phyloP scores from a whole-genome alignment of 2,113 vertebrate species.

The Lota lota region DNA sequence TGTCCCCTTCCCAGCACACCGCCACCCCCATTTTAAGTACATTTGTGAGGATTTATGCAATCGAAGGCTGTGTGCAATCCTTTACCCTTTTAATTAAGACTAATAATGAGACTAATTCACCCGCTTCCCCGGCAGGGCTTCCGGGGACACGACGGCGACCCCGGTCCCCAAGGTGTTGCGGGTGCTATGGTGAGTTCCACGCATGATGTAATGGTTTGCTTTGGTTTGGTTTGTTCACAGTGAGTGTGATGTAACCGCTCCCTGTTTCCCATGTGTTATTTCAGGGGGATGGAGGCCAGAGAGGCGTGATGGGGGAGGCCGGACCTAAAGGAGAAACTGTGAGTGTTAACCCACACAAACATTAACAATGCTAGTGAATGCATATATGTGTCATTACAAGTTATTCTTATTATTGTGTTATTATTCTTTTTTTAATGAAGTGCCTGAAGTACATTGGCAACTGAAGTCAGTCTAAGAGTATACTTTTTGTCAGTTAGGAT shows the following conservation, averaged over 20 bases:
- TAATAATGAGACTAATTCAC: too few relatives aligned
- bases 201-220: not conserved
- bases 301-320: slow-evolving; percentile 83
- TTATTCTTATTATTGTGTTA: too few relatives aligned
- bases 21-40: too few relatives aligned
- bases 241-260: not conserved
- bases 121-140: slow-evolving; percentile 73
- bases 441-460: not conserved
- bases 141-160: slow-evolving; percentile 88
- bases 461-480: not conserved
- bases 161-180: slow-evolving; percentile 84
- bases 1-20: too few relatives aligned
- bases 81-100: too few relatives aligned
- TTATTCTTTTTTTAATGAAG: not conserved
- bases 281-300: slow-evolving; percentile 90
- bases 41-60: too few relatives aligned
- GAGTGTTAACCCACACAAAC: slow-evolving; percentile 38
- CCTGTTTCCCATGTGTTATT: slow-evolving; percentile 16
- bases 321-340: slow-evolving; percentile 89
- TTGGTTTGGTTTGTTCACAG: not conserved
- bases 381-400: not conserved
- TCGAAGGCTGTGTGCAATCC: too few relatives aligned
- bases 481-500: slow-evolving; percentile 8
- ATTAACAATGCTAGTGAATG: not conserved
- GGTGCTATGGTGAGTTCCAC: slow-evolving; percentile 83